Evolutionary conservation across 2,113 vertebrate species (phyloP).

Genomic region (Microcebus griseorufus): DNA sequence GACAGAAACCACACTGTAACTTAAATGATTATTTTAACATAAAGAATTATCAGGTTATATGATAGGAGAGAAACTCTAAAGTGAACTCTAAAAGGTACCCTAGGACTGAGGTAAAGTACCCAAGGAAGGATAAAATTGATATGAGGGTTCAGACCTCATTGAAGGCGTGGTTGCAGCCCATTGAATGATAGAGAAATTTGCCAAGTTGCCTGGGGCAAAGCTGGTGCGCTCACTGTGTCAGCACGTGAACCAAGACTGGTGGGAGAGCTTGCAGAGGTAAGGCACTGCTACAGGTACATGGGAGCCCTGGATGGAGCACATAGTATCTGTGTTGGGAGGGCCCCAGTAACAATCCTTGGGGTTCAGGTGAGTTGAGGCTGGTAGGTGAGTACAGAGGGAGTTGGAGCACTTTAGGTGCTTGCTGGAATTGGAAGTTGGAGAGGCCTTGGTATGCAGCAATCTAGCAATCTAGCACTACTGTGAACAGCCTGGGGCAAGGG

Average conservation of each 20-base stretch:
- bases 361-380: background rate
- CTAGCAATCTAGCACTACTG: background rate
- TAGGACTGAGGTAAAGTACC: background rate
- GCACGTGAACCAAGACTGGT: background rate
- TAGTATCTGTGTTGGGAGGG: background rate
- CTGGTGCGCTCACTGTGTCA: background rate
- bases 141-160: background rate
- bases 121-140: background rate
- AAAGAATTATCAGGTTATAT: background rate
- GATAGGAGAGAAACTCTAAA: background rate
- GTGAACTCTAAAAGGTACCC: background rate
- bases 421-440: background rate
- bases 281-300: background rate
- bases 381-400: background rate
- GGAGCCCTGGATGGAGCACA: background rate
- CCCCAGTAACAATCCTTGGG: background rate
- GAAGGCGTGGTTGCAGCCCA: background rate
- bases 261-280: background rate
- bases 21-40: background rate
- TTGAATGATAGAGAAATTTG: background rate
- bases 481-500: too few relatives aligned
- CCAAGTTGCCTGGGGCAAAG: background rate
- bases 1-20: background rate
- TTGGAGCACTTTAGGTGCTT: background rate
- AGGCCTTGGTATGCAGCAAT: background rate